Conservation (phyloP, 2,888 invertebrate genomes). For the Pterostichus madidus region DNA sequence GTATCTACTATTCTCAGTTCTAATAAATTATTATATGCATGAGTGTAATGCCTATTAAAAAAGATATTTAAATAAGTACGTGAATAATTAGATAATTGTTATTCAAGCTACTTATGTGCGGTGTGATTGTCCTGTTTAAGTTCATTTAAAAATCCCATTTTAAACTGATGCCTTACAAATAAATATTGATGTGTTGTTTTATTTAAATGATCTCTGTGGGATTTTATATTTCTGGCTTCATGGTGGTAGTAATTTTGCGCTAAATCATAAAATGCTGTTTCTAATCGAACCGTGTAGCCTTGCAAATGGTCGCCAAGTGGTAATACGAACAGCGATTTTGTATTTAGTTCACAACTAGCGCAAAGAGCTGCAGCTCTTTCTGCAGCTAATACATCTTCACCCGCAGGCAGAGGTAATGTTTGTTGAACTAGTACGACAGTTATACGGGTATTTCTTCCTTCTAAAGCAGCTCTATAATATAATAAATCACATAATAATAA, state of each 20-base stretch:
- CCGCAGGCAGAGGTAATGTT: conserved; percentile 86
- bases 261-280: conserved; percentile 95
- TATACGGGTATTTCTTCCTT: conserved; percentile 87
- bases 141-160: conserved; percentile 97
- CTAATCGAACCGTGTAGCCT: conserved; percentile 88
- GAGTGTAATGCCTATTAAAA: conserved; percentile 85
- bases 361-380: conserved; percentile 95
- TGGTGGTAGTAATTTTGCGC: conserved; percentile 95
- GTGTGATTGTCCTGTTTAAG: conserved; percentile 92
- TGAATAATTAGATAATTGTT: conserved; percentile 4
- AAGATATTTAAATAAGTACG: conserved; percentile 54
- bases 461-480: conserved; percentile 82
- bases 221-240: conserved; percentile 91
- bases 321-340: conserved; percentile 92
- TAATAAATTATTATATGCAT: conserved; percentile 93
- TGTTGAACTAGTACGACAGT: conserved; percentile 95
- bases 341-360: conserved; percentile 93
- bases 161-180: conserved; percentile 97
- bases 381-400: conserved; percentile 91
- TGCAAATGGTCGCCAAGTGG: conserved; percentile 93
- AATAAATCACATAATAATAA: conserved; percentile 17
- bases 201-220: conserved; percentile 93
- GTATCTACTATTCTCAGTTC: conserved; percentile 94
- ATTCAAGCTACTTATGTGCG: conserved; percentile 84
- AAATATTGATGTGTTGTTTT: conserved; percentile 94